Base-by-base conservation (phyloP, 1,140 invertebrate species). In the Saccostrea echinata region DNA sequence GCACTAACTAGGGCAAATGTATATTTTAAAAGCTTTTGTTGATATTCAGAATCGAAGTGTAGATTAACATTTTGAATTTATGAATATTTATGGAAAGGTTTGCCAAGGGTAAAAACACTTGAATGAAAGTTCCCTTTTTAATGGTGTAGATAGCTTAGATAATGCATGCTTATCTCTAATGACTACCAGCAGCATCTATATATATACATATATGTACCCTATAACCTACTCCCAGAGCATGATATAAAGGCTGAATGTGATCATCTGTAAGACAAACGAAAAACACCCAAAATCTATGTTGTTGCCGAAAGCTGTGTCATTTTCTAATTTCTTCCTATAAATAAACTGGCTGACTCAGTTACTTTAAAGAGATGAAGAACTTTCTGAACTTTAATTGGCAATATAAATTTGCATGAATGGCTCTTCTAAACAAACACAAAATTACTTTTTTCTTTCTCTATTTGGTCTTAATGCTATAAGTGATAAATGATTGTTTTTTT, bases 221-320 rank as follows among this genome's bases (percentile, higher is more conserved):
- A 21, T 61, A 61, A 61, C 55, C 55, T 61, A n/a, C n/a, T 61
- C 55, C 55, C 18, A n/a, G 18, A 61, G 55, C 55, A 61, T 61
- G 55, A 61, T 61, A 61, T n/a, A n/a, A 61, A 61, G n/a, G 55
- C 55, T 61, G 55, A 21, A 33, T 76, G 27, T 33, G 68, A 76
- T 76, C 68, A 76, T 76, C 68, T 76, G 68, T 76, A 27, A 76
- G 24, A 27, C 13, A 76, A 76, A 76, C 43, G 16, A n/a, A 61
- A 61, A 21, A 21, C 16, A 43, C 55, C 55, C 55, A 21, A 76
- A 76, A 30, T 30, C 27, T 76, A 2, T 76, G 68, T 76, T 76
- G 68, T 76, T 16, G 11, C 30, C 11, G 4, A 76, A 33, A 71
- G 68, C 68, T 30, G 30, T 21, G 16, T 61, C 57, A 21, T 61